Evolutionary conservation across 2,113 vertebrate species (phyloP), one percentile per base, ranked within the genome.

Genomic region (Rhinoderma darwinii): DNA sequence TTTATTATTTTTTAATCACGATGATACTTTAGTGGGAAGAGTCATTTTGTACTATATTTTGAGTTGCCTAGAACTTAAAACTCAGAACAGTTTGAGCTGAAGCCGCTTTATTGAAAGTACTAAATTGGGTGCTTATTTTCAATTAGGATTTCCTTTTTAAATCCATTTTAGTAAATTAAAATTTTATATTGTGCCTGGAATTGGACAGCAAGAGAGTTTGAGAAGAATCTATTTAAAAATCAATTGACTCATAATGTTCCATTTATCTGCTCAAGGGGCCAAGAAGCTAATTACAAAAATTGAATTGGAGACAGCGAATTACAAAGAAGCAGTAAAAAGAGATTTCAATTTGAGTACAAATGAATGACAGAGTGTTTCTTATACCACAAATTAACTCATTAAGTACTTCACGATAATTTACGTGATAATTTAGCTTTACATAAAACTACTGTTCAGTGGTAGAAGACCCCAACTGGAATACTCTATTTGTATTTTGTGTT

Each of bases 231-330:
- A 47, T 50, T n/a, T 72, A 66, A 35, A 59, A 89, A 51, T 35
- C 87, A 84, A 75, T 84, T 84, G 70, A 15, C 70, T 84, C n/a
- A 18, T 84, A 75, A 75, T 84, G 22, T 61, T 3, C 72, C 68
- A 37, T 80, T 80, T 43, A 84, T 68, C 51, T 86, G 81, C 74
- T 87, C 70, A 86, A 76, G 30, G 63, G 35, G 88, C 87, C 84
- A 88, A 39, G 82, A 89, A 87, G 10, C n/a, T 25, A 86, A 86
- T 89, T 90, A 32, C 74, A 81, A 72, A 89, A 88, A 89, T 85
- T 32, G 72, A 82, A 75, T 72, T 79, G 82, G 0, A 82, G 0
- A 0, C 84, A 12, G 81, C 41, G 78, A 88, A 79, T 86, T 79
- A 30, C 86, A 81, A 87, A 12, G 73, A 82, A 51, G 61, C 3